Conservation (phyloP, 2,113 vertebrate genomes). For the Rana temporaria region DNA sequence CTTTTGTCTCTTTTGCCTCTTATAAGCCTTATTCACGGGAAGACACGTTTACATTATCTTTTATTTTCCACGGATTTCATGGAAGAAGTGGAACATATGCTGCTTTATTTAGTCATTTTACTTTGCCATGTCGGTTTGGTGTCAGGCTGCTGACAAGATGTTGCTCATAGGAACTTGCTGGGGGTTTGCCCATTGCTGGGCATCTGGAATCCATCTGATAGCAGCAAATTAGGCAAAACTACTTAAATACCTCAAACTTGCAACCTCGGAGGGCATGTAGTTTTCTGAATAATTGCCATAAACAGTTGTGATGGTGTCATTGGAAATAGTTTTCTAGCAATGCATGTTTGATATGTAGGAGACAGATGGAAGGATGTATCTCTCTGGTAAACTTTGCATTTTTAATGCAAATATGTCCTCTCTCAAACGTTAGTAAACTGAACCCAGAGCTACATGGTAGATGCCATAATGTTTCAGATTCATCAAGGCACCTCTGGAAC, state of each 20-base stretch:
- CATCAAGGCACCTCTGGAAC: too few species aligned
- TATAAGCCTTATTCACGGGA: slow-evolving; percentile 68
- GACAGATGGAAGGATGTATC: too few species aligned
- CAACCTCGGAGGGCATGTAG: background rate
- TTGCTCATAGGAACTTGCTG: slow-evolving; percentile 68
- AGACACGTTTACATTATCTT: slow-evolving; percentile 60
- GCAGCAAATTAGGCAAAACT: slow-evolving; percentile 72
- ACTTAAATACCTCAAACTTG: slow-evolving; percentile 69
- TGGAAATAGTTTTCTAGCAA: too few species aligned
- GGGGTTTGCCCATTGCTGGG: slow-evolving; percentile 73
- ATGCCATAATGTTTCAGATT: too few species aligned
- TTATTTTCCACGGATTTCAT: slow-evolving; percentile 63
- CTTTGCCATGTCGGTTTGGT: slow-evolving; percentile 74
- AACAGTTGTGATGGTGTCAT: too few species aligned
- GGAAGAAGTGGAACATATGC: slow-evolving; percentile 72
- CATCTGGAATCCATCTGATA: slow-evolving; percentile 83
- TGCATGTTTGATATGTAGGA: too few species aligned
- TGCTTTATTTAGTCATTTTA: slow-evolving; percentile 65
- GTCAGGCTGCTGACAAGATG: slow-evolving; percentile 68
- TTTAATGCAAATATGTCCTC: too few species aligned
- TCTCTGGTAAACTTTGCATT: too few species aligned
- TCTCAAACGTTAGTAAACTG: too few species aligned
- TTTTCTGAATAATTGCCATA: background rate
- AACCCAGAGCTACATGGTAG: too few species aligned
- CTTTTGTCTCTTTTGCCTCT: slow-evolving; percentile 61